Evolutionary conservation across 2,888 invertebrate species (phyloP).

Genomic region (Cenopis cana): DNA sequence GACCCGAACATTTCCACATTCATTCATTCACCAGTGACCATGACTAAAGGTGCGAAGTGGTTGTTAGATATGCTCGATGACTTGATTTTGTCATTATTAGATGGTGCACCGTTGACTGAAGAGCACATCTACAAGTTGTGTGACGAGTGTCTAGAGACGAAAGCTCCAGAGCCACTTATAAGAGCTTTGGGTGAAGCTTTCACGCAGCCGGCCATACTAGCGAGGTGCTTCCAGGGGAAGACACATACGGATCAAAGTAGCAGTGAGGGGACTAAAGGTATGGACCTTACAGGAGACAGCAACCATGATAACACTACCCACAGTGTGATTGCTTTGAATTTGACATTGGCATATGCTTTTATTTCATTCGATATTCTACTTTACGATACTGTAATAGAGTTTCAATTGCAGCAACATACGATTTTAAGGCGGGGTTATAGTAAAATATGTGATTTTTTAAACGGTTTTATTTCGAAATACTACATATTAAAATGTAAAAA

Average conservation of each 20-base stretch:
- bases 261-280: slow-evolving; percentile 51
- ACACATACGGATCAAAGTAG: slow-evolving; percentile 55
- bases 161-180: slow-evolving; percentile 87
- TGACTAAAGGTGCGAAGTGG: slow-evolving; percentile 47
- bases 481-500: no score
- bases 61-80: slow-evolving; percentile 59
- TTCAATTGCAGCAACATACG: no score
- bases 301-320: no score
- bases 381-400: no score
- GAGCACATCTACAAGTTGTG: slow-evolving; percentile 90
- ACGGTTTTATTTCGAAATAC: no score
- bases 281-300: background rate
- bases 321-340: no score
- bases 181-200: slow-evolving; percentile 92
- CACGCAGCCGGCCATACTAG: slow-evolving; percentile 85
- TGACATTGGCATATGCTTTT: no score
- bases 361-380: no score
- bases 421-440: no score
- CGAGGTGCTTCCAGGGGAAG: slow-evolving; percentile 88
- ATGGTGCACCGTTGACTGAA: slow-evolving; percentile 88
- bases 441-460: no score
- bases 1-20: slow-evolving; percentile 3
- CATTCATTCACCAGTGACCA: slow-evolving; percentile 31
- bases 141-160: slow-evolving; percentile 84
- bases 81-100: slow-evolving; percentile 61